Conservation (phyloP, 2,888 invertebrate species). For the Caenorhabditis afra region DNA sequence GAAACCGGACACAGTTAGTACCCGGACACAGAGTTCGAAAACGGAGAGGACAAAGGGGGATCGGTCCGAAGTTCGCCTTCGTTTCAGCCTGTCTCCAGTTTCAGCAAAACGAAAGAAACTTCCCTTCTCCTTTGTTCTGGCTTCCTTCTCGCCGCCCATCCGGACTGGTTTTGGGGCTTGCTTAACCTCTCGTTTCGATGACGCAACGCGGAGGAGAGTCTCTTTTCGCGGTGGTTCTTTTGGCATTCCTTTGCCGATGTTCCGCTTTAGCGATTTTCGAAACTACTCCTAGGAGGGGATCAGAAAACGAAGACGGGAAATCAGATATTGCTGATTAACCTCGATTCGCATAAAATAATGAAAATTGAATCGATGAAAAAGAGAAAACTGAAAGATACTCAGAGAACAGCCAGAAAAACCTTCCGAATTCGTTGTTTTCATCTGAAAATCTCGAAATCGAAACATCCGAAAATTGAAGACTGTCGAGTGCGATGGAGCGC, state of each 20-base stretch:
- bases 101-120: background rate
- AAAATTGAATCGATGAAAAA: too few species aligned
- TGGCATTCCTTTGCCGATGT: conserved; percentile 4
- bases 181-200: conserved; percentile 15
- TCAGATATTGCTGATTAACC: too few species aligned
- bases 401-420: too few species aligned
- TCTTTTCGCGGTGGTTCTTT: conserved; percentile 6
- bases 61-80: background rate
- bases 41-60: background rate
- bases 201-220: conserved; percentile 9
- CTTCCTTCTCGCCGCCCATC: background rate
- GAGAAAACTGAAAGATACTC: too few species aligned
- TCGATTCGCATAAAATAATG: too few species aligned
- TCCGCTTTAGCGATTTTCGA: background rate
- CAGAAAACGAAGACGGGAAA: too few species aligned
- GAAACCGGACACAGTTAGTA: conserved; percentile 15
- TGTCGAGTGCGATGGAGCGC: too few species aligned
- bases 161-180: conserved; percentile 11
- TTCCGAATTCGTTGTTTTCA: too few species aligned
- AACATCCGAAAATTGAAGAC: too few species aligned
- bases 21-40: background rate
- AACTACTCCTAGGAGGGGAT: too few species aligned
- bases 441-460: too few species aligned
- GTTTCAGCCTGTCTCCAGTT: background rate
- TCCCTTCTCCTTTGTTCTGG: background rate